Evolutionary conservation across 2,888 invertebrate species (phyloP).

Genomic region (Drosophila picticornis): DNA sequence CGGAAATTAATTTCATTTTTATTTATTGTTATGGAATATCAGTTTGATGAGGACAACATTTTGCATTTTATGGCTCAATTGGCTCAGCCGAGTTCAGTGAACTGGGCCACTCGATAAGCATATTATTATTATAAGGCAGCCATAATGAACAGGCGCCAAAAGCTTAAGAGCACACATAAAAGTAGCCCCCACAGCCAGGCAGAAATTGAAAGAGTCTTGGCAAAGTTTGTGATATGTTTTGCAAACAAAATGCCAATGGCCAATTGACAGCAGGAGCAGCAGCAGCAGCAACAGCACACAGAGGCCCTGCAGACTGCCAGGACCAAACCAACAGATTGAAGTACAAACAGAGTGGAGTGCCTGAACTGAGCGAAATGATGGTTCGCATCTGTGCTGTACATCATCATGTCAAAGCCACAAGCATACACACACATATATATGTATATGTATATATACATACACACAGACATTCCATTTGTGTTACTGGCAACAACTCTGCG

Average conservation of each 20-base stretch:
- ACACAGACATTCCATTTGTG: constrained; percentile 34
- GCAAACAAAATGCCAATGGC: constrained; percentile 78
- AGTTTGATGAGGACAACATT: constrained; percentile 48
- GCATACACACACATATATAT: background rate
- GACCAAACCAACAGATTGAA: constrained; percentile 63
- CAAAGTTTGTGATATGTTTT: constrained; percentile 77
- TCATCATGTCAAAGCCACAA: constrained; percentile 36
- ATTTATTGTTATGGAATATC: constrained; percentile 69
- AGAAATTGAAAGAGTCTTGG: constrained; percentile 41
- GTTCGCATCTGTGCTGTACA: constrained; percentile 48
- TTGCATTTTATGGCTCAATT: constrained; percentile 43
- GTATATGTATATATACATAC: constrained; percentile 2
- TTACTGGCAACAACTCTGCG: constrained; percentile 45
- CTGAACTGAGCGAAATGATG: constrained; percentile 40
- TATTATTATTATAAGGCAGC: constrained; percentile 70
- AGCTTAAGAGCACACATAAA: constrained; percentile 59
- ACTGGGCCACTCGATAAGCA: constrained; percentile 68
- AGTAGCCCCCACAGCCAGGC: background rate
- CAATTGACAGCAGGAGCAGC: constrained; percentile 68
- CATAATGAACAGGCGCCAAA: constrained; percentile 66
- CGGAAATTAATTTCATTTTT: constrained; percentile 75
- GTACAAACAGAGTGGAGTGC: constrained; percentile 57
- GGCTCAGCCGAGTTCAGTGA: constrained; percentile 49
- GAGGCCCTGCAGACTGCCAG: constrained; percentile 43
- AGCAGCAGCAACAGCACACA: constrained; percentile 26